Conservation (phyloP, 35 echinoderm and acorn worm species). For the Anneissia japonica region DNA sequence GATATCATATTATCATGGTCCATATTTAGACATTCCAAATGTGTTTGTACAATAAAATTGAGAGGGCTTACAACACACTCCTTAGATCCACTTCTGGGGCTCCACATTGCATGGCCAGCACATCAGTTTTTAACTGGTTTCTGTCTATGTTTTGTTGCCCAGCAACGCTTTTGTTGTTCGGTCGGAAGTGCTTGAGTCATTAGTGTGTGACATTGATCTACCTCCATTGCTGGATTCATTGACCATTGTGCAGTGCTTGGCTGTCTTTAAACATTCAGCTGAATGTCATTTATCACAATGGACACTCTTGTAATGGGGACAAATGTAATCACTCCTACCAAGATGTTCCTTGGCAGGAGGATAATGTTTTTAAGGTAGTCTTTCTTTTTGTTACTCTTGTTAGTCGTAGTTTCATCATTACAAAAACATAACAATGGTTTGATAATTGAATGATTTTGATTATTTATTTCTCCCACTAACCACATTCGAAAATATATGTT, state of each 20-base stretch:
- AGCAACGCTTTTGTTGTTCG: slow-evolving; percentile 96
- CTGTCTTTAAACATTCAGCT: neutral
- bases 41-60: too few relatives aligned
- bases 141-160: neutral
- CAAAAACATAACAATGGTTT: too few relatives aligned
- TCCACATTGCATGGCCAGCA: neutral
- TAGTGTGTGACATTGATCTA: slow-evolving; percentile 96
- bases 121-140: neutral
- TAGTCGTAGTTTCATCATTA: too few relatives aligned
- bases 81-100: slow-evolving; percentile 1
- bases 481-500: too few relatives aligned
- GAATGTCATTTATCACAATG: neutral
- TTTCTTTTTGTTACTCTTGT: too few relatives aligned
- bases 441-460: too few relatives aligned
- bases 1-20: too few relatives aligned
- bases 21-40: too few relatives aligned
- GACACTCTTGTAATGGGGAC: neutral
- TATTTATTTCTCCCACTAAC: too few relatives aligned
- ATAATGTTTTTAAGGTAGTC: too few relatives aligned
- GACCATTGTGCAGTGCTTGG: neutral
- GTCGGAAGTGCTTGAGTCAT: slow-evolving; percentile 99
- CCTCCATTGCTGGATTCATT: slow-evolving; percentile 64
- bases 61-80: neutral
- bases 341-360: too few relatives aligned
- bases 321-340: too few relatives aligned